Percentiles rank a stretch among this genome's conserved stretches.
Evolutionary conservation across 2,888 invertebrate species (phyloP).

Genomic region (Troides oblongomaculatus): DNA sequence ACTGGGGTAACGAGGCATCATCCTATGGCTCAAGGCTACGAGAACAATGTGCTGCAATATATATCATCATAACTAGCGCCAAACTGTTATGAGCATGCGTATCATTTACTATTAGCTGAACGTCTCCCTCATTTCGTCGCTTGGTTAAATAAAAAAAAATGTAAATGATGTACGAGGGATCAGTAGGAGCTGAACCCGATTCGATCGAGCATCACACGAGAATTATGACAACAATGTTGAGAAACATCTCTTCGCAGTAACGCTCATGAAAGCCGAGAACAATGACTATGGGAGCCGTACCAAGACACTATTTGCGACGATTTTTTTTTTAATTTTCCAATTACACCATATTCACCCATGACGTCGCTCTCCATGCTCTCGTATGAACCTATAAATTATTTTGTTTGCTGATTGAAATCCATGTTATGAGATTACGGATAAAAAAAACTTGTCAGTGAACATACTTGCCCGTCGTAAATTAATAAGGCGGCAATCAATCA

Average conservation of each 20-base stretch:
- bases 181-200: no score
- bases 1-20: no score
- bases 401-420: conserved; percentile 34
- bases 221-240: conserved; percentile 68
- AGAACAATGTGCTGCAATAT: no score
- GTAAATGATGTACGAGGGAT: no score
- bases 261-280: conserved; percentile 71
- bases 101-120: no score
- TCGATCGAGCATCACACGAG: conserved; percentile 48
- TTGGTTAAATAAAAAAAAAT: no score
- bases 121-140: no score
- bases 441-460: conserved; percentile 23
- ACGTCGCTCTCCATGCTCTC: conserved; percentile 4
- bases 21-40: no score
- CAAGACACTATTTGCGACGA: conserved; percentile 45
- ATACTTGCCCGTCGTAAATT: conserved; percentile 18
- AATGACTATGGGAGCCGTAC: conserved; percentile 61
- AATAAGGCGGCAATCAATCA: conserved; percentile 28
- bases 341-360: conserved; percentile 5
- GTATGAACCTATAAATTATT: conserved; percentile 22
- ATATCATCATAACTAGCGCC: no score
- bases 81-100: no score
- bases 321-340: conserved; percentile 15
- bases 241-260: conserved; percentile 61
- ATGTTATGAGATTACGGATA: conserved; percentile 11